Conservation (phyloP, 2,113 vertebrate genomes). For the Mobula birostris region DNA sequence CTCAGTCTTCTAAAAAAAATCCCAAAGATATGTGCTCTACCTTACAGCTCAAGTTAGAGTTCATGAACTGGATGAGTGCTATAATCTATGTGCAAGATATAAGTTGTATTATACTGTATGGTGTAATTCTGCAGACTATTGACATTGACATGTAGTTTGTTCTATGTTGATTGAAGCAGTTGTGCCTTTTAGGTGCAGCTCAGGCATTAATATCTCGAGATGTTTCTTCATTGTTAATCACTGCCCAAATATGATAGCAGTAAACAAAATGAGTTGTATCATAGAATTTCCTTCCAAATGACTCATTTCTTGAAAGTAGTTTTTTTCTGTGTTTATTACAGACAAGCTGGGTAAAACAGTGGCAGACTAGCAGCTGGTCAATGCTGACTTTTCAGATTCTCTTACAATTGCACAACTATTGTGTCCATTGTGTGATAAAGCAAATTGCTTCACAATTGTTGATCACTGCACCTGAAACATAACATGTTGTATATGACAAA, state of each 20-base stretch:
- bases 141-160: neutral
- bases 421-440: no score
- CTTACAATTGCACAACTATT: neutral
- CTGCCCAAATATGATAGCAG: neutral
- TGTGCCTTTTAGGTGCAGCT: neutral
- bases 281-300: neutral
- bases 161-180: neutral
- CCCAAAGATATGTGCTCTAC: neutral
- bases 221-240: neutral
- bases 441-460: neutral
- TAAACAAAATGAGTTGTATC: neutral
- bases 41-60: neutral
- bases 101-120: no score
- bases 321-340: neutral
- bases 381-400: neutral
- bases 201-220: neutral
- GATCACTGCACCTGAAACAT: neutral
- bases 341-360: neutral
- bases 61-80: neutral
- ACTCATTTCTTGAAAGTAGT: neutral
- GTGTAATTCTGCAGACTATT: neutral
- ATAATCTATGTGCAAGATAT: neutral
- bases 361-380: neutral
- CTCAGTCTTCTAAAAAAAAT: neutral
- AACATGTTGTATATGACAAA: neutral